Conservation (phyloP, 2,113 vertebrate genomes). For the Cinclus cinclus region DNA sequence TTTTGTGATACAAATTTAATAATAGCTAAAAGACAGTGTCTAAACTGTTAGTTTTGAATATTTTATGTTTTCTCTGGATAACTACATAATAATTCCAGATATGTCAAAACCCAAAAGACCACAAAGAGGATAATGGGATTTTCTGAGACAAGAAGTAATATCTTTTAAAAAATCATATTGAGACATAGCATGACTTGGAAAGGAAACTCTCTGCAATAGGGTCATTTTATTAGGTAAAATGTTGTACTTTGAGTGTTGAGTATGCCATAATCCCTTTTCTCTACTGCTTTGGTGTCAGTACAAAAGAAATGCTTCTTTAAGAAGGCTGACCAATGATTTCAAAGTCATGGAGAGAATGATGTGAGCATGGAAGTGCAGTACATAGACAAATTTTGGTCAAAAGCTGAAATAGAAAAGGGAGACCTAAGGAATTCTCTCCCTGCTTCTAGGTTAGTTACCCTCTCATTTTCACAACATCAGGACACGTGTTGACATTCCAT, state of each 20-base stretch:
- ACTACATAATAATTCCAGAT: background rate
- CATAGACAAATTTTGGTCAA: background rate
- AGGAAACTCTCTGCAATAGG: background rate
- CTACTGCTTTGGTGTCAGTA: background rate
- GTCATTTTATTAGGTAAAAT: background rate
- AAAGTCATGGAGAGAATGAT: background rate
- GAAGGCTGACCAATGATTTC: background rate
- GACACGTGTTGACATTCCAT: accelerated
- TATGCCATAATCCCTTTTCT: background rate
- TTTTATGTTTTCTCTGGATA: background rate
- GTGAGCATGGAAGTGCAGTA: background rate
- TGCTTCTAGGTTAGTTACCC: background rate
- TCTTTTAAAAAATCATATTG: background rate
- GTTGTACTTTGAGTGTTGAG: background rate
- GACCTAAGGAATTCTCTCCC: background rate
- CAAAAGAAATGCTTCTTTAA: background rate
- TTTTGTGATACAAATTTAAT: background rate
- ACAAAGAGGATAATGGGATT: background rate
- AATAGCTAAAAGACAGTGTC: background rate
- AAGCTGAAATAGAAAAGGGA: background rate
- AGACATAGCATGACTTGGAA: background rate
- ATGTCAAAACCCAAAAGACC: background rate
- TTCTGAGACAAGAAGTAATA: background rate
- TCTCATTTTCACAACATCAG: background rate
- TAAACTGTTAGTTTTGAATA: background rate